Percentiles rank a stretch among this genome's conserved stretches.
Conservation (phyloP, 2,888 invertebrate species). For the Ditula angustiorana region DNA sequence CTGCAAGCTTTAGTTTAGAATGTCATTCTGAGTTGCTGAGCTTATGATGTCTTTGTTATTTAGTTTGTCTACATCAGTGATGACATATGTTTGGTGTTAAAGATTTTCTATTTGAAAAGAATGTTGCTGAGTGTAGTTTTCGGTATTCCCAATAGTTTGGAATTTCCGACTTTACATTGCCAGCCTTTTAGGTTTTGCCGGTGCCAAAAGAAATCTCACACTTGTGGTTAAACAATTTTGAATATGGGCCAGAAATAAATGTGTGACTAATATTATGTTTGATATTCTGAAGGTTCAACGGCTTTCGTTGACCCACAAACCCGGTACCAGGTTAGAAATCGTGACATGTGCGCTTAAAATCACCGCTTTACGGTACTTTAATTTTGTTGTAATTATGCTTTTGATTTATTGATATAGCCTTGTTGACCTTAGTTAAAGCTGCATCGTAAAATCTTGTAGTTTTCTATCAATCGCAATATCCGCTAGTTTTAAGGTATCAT, state of each 20-base stretch:
- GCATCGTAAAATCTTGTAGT: constrained; percentile 20
- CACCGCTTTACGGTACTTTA: constrained; percentile 44
- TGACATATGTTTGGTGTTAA: background rate
- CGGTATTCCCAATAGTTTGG: background rate
- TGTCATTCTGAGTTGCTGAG: background rate
- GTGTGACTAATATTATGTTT: constrained; percentile 38
- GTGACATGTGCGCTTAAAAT: constrained; percentile 43
- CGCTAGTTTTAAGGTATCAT: background rate
- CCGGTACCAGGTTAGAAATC: constrained; percentile 42
- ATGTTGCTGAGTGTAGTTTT: background rate
- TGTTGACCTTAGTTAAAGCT: constrained; percentile 27
- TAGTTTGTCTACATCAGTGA: background rate
- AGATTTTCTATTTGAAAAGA: background rate
- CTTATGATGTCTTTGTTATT: constrained; percentile 7
- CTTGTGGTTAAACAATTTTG: background rate
- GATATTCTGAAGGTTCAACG: constrained; percentile 44
- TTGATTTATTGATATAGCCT: constrained; percentile 30
- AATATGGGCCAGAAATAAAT: constrained; percentile 23
- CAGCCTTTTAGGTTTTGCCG: background rate
- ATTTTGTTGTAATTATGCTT: constrained; percentile 41
- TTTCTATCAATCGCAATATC: constrained; percentile 28
- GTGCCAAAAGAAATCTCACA: constrained; percentile 11
- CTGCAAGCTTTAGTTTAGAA: constrained; percentile 26
- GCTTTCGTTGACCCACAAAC: constrained; percentile 46
- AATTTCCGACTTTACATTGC: constrained; percentile 1